Evolutionary conservation across 2,888 invertebrate genomes (phyloP).

Genomic region (Hymenopus coronatus): DNA sequence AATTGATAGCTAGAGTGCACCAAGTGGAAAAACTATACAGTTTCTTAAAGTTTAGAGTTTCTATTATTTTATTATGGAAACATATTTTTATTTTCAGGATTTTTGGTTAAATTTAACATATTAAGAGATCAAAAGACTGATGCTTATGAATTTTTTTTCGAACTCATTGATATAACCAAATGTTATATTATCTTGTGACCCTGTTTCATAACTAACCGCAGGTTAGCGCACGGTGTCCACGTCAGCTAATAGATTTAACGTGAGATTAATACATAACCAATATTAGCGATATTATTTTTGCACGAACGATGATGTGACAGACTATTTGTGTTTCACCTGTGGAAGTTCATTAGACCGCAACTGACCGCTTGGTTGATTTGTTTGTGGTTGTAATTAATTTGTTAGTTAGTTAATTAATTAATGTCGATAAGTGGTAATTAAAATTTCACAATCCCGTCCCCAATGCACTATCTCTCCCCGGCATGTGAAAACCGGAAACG

Average conservation of each 20-base stretch:
- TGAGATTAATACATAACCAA: not conserved
- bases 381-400: not conserved
- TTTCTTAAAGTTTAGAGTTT: too few species aligned
- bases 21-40: too few species aligned
- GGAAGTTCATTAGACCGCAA: not conserved
- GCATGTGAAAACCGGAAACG: not conserved
- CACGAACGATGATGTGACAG: not conserved
- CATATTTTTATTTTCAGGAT: too few species aligned
- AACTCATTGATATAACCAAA: too few species aligned
- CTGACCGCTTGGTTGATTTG: not conserved
- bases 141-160: too few species aligned
- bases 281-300: not conserved
- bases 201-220: not conserved
- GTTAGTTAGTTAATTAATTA: not conserved
- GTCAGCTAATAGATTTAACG: too few species aligned
- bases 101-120: too few species aligned
- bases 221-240: not conserved
- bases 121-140: too few species aligned
- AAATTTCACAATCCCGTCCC: not conserved
- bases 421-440: not conserved
- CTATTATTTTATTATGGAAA: too few species aligned
- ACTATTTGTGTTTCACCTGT: not conserved
- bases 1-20: too few species aligned
- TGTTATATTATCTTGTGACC: too few species aligned
- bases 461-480: not conserved